phyloP scores from a whole-genome alignment of 2,888 invertebrate species.

The Tribolium freemani region DNA sequence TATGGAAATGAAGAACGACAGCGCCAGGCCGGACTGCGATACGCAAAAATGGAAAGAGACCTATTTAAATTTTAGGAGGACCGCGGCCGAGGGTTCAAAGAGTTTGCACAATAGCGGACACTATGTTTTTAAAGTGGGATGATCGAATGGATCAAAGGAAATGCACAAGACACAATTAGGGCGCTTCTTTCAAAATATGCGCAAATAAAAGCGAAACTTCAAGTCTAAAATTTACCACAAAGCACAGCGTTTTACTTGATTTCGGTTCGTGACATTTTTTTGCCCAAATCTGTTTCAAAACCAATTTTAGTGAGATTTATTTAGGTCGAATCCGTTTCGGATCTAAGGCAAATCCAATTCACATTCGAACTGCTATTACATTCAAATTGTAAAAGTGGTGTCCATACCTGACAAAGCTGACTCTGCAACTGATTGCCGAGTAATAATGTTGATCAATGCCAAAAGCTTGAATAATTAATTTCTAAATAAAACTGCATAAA shows the following conservation, averaged over 20 bases:
- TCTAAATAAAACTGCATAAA: too few species aligned
- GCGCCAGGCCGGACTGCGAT: conserved; percentile 50
- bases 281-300: background rate
- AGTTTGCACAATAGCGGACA: background rate
- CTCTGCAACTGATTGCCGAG: background rate
- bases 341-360: background rate
- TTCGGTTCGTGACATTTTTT: background rate
- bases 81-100: conserved; percentile 1
- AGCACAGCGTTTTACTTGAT: too few species aligned
- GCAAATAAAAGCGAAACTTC: too few species aligned
- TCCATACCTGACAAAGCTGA: background rate
- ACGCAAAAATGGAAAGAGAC: conserved; percentile 52
- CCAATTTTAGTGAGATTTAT: background rate
- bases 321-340: background rate
- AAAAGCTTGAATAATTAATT: too few species aligned
- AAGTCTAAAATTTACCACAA: too few species aligned
- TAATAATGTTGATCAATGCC: too few species aligned
- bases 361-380: background rate
- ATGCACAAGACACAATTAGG: background rate
- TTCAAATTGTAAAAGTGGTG: background rate
- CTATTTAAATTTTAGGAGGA: conserved; percentile 21
- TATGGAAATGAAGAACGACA: conserved; percentile 65
- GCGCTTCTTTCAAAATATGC: too few species aligned
- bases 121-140: background rate
- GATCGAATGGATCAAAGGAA: background rate